Percentiles rank a stretch among this genome's conserved stretches.
Evolutionary conservation across 2,797 vertebrate species (phyloP).

Genomic region (Gymnodraco acuticeps): DNA sequence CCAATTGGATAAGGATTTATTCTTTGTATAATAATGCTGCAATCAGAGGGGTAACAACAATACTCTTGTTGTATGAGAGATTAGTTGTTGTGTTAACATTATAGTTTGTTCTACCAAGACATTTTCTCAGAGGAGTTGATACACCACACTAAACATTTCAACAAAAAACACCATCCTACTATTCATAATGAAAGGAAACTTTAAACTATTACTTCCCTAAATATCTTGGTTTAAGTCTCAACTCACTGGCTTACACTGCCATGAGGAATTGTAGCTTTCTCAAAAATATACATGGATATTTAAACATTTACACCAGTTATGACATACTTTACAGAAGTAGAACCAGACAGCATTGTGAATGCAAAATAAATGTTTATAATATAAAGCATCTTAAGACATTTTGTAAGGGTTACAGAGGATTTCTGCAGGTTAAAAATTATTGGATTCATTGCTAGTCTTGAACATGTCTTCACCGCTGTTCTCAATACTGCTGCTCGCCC

Average conservation of each 20-base stretch:
- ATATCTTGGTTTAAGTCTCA: background rate
- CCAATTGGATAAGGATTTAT: constrained; percentile 30
- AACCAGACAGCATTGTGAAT: constrained; percentile 13
- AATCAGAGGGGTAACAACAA: constrained; percentile 39
- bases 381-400: background rate
- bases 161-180: background rate
- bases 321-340: constrained; percentile 8
- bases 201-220: constrained; percentile 10
- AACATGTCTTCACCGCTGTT: constrained; percentile 4
- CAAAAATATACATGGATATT: constrained; percentile 20
- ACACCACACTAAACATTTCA: constrained; percentile 11
- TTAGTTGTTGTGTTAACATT: constrained; percentile 40
- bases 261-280: constrained; percentile 1
- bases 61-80: constrained; percentile 49
- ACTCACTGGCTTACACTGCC: constrained; percentile 5
- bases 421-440: background rate
- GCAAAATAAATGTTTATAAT: constrained; percentile 24
- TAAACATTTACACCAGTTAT: constrained; percentile 41
- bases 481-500: constrained; percentile 76
- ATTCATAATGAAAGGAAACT: constrained; percentile 18
- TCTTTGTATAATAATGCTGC: constrained; percentile 18
- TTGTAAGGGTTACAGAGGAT: constrained; percentile 15
- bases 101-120: constrained; percentile 19
- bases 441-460: background rate
- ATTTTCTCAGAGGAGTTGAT: background rate